A percentile compares a stretch with the other conserved stretches of the same genome.
phyloP scores from a whole-genome alignment of 2,797 vertebrate genomes.

The Sebastes taczanowskii region DNA sequence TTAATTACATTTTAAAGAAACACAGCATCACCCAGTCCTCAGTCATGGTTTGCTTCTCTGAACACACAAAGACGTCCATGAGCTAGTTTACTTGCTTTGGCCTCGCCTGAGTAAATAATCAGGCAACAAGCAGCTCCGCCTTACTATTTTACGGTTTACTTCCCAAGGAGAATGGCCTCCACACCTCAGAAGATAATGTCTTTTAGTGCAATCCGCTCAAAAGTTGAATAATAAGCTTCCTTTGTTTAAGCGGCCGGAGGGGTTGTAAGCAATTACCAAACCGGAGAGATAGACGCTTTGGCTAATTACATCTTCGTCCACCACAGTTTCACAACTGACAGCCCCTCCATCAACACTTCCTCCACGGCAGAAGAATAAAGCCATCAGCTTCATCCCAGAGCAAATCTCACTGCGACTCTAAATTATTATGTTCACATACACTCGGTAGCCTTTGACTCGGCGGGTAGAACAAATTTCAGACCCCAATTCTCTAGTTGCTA shows the following conservation, averaged over 20 bases:
- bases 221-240: conserved; percentile 73
- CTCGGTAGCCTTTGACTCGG: conserved; percentile 46
- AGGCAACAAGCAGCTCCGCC: conserved; percentile 20
- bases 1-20: conserved; percentile 8
- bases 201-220: conserved; percentile 58
- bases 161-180: conserved; percentile 53
- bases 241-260: conserved; percentile 75
- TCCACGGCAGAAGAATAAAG: conserved; percentile 20
- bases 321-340: conserved; percentile 53
- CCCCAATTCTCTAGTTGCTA: conserved; percentile 43
- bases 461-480: conserved; percentile 37
- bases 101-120: conserved; percentile 41
- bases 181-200: conserved; percentile 51
- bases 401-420: conserved; percentile 35
- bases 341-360: conserved; percentile 60
- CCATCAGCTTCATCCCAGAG: conserved; percentile 34
- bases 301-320: conserved; percentile 74
- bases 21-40: background rate
- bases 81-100: conserved; percentile 22
- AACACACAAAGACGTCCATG: background rate
- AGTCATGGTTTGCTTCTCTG: background rate
- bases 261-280: conserved; percentile 77
- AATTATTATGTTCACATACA: conserved; percentile 44
- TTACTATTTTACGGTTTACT: conserved; percentile 57
- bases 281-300: conserved; percentile 66